Conservation (phyloP, 2,797 vertebrate species). For the Lophotriccus pileatus region DNA sequence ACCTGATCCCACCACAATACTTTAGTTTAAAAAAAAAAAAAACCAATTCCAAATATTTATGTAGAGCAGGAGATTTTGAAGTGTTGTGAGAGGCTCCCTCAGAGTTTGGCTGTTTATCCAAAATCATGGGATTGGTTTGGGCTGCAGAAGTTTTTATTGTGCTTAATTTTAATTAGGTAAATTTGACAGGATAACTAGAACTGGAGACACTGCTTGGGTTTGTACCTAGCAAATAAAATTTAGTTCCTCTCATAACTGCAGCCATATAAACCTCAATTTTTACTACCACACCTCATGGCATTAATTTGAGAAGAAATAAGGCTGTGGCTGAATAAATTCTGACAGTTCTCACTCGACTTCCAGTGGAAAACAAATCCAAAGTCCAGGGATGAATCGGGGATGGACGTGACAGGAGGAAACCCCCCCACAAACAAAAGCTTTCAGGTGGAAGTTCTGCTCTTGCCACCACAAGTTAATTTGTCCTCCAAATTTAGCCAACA, state of each 20-base stretch:
- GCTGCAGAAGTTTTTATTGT: background rate
- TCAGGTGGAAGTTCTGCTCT: background rate
- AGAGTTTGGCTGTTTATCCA: background rate
- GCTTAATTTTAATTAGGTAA: background rate
- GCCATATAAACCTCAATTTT: background rate
- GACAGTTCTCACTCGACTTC: background rate
- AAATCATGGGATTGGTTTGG: background rate
- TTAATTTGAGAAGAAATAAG: background rate
- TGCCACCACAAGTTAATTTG: background rate
- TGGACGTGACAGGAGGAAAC: background rate
- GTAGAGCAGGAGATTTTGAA: background rate
- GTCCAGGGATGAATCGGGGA: background rate
- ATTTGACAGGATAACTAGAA: background rate
- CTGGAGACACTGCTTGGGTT: background rate
- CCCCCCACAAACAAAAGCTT: background rate
- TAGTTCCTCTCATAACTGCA: background rate
- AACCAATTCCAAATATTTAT: background rate
- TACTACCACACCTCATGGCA: background rate
- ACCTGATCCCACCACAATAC: background rate
- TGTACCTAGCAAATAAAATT: background rate
- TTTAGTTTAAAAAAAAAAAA: background rate
- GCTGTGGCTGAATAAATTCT: background rate
- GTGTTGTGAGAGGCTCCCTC: background rate
- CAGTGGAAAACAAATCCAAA: background rate
- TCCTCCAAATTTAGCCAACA: slow-evolving; percentile 6